Evolutionary conservation across 2,797 vertebrate species (phyloP).

Genomic region (Crocidura indochinensis): DNA sequence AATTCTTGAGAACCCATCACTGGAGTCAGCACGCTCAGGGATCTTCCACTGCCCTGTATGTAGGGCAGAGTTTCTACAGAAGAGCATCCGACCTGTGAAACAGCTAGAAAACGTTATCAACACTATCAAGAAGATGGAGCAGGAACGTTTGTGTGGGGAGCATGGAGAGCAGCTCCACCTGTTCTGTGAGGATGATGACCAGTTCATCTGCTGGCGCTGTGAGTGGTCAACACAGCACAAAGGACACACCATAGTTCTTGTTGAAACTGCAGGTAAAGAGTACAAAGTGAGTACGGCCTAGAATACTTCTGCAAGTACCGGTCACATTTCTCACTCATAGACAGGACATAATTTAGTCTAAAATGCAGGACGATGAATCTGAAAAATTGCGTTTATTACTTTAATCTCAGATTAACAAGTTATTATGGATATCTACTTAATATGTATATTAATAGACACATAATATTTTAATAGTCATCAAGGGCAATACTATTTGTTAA

Average conservation of each 20-base stretch:
- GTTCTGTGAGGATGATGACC: constrained; percentile 71
- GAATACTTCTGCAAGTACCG: accelerated
- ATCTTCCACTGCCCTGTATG: constrained; percentile 57
- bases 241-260: not conserved
- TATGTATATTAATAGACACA: too few species aligned
- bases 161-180: constrained; percentile 58
- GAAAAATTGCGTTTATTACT: too few species aligned
- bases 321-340: too few species aligned
- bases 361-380: too few species aligned
- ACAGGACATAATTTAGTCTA: too few species aligned
- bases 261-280: not conserved
- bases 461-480: too few species aligned
- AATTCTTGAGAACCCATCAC: accelerated
- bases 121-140: constrained; percentile 6
- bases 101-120: constrained; percentile 67
- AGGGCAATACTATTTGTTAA: too few species aligned
- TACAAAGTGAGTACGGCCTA: constrained; percentile 59
- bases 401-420: too few species aligned
- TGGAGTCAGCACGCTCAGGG: accelerated
- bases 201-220: constrained; percentile 80
- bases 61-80: not conserved
- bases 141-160: not conserved
- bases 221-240: not conserved
- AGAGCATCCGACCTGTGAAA: constrained; percentile 53
- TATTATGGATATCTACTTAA: too few species aligned